phyloP scores from a whole-genome alignment of 2,113 vertebrate species.

The Strix aluco region DNA sequence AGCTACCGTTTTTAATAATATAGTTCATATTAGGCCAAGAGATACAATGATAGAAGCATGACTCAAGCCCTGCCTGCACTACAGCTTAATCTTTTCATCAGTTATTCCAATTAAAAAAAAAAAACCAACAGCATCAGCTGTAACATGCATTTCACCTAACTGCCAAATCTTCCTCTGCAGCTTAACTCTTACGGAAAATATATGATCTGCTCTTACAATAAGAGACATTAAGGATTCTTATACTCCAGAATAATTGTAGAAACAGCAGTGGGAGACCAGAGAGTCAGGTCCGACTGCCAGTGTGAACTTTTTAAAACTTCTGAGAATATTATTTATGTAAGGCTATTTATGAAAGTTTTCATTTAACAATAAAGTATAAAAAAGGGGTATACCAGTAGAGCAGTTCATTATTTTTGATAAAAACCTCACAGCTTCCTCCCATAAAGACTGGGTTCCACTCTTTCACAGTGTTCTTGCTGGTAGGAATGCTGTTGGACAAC shows the following conservation, averaged over 20 bases:
- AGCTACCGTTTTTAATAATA: conserved; percentile 31
- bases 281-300: background rate
- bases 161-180: conserved; percentile 52
- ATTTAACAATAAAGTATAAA: background rate
- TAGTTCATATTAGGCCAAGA: conserved; percentile 20
- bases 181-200: conserved; percentile 44
- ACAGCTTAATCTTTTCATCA: conserved; percentile 47
- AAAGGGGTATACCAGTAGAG: background rate
- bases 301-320: conserved; percentile 4
- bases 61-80: conserved; percentile 22
- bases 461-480: background rate
- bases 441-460: rapidly evolving
- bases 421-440: background rate
- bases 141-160: conserved; percentile 47
- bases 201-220: conserved; percentile 27
- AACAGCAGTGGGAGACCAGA: background rate
- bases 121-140: conserved; percentile 28
- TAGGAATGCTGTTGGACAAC: background rate
- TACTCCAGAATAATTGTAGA: conserved; percentile 29
- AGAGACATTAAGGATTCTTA: conserved; percentile 42
- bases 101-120: conserved; percentile 29
- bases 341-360: conserved; percentile 52
- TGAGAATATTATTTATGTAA: conserved; percentile 48
- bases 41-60: background rate
- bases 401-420: background rate